Evolutionary conservation across 30 jellyfish, hydroid and myxozoan genomes (phyloP), one percentile per base, ranked within the genome.

Genomic region (Aurelia sp.): DNA sequence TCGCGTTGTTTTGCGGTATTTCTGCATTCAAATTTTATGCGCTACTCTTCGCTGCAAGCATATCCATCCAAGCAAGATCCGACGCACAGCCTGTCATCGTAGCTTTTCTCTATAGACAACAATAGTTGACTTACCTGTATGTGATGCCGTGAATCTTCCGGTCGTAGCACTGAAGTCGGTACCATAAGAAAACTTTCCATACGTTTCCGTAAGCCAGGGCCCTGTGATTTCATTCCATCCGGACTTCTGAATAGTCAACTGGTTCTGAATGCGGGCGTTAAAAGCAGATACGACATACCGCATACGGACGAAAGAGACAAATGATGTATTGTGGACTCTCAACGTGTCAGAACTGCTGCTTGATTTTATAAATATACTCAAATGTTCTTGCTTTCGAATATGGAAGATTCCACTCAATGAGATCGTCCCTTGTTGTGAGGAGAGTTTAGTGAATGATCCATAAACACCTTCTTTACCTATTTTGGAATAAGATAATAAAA

Each of bases 91-190:
- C n/a, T n/a, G n/a, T n/a, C n/a, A n/a, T n/a, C n/a, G n/a, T n/a
- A n/a, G n/a, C n/a, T n/a, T n/a, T n/a, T n/a, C n/a, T n/a, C n/a
- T n/a, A 37, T 7, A 37, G 10, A 37, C 4, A 37, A 37, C 11
- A 37, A 37, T 0, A 37, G 5, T 1, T 37, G 8, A 59, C 69
- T 59, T 13, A 59, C 69, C 69, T n/a, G 85, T 61, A 37, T 93
- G 98, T 1, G 98, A 93, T 13, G 98, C 94, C 3, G 98, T 93
- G 67, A 93, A 93, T 50, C 86, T 62, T 13, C 98, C 98, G 62
- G 82, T 82, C 3, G 76, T 61, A 37, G 90, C 61, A 23, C 82
- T 74, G 89, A 93, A 93, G 79, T 93, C 98, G 11, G 92, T 93
- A 5, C 98, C 98, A 61, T 89, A 93, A 31, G 97, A 83, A 74